Base-by-base conservation (phyloP, 1,140 invertebrate genomes). In the Tetranychus cinnabarinus region DNA sequence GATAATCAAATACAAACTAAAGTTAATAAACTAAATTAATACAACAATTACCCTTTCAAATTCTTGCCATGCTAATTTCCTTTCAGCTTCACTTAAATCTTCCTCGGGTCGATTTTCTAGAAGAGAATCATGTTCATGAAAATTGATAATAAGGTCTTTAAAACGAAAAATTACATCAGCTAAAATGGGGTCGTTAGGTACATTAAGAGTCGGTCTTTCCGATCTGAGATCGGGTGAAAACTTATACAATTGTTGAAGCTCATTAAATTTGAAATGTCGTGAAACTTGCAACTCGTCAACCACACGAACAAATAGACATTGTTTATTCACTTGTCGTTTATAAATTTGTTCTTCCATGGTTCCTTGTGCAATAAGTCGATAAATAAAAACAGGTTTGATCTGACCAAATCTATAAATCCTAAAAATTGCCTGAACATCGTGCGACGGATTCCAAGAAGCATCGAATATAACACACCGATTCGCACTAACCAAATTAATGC, bases 401-500 rank as follows among this genome's bases (percentile, higher is more conserved):
- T 98, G 93, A 0, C 93, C 92, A 72, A 95, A 97, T 71, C 90
- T 79, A 72, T 97, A 98, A 42, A 98, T 89, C 67, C 95, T 76
- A 72, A 93, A 98, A 1, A 98, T 90, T 56, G 93, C 92, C 65
- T 98, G 93, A 2, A 91, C 93, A 70, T 98, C 93, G 71, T 97
- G 92, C 69, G 92, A 97, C n/a, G 95, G 95, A 76, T 99, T 98
- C 92, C 93, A 98, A 5, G 89, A 95, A 46, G 92, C 93, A 75
- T 99, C 95, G 68, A 97, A 86, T 39, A 99, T 90, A 34, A 98
- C 84, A 1, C 97, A 93, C 56, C 95, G 75, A 75, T 96, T 97
- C 0, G 95, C 95, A 35, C 92, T 93, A 36, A 79, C 69, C 33
- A 99, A 78, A 77, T 99, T 99, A 56, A 98, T 96, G 3, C 95